Evolutionary conservation across 2,113 vertebrate genomes (phyloP).

Genomic region (Budorcas taxicolor): DNA sequence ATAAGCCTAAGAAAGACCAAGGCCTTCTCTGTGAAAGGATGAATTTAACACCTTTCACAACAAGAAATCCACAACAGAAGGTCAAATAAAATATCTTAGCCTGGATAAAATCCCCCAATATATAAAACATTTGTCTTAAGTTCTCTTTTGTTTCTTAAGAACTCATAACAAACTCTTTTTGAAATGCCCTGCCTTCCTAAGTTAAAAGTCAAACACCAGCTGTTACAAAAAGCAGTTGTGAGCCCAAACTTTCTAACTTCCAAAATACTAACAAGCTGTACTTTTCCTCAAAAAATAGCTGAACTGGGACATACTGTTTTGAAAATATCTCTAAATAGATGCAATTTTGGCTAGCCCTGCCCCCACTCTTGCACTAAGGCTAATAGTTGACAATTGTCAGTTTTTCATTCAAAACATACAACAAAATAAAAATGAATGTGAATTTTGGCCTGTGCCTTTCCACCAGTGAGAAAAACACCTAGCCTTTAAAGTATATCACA

Average conservation of each 20-base stretch:
- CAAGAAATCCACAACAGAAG: not conserved
- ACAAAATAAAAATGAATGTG: not conserved
- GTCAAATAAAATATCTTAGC: constrained; percentile 9
- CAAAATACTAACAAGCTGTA: constrained; percentile 26
- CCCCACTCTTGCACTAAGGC: not conserved
- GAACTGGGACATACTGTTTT: constrained; percentile 37
- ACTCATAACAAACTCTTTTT: constrained; percentile 23
- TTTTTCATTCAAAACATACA: constrained; percentile 13
- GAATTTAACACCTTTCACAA: not conserved
- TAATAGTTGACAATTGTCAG: not conserved
- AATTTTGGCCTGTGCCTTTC: not conserved
- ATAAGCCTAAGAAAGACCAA: not conserved
- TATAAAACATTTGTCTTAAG: not conserved
- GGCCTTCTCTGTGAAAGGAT: not conserved
- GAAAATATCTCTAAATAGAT: constrained; percentile 55
- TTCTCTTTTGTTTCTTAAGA: constrained; percentile 20
- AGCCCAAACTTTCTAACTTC: constrained; percentile 37
- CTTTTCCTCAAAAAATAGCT: constrained; percentile 12
- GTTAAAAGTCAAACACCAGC: constrained; percentile 25
- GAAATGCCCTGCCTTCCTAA: not conserved
- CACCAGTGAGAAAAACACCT: not conserved
- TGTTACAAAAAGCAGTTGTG: constrained; percentile 23
- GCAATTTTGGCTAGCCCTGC: not conserved
- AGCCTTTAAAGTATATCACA: not conserved
- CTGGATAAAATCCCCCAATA: not conserved